Evolutionary conservation across 2,797 vertebrate genomes (phyloP).

Genomic region (Chiroxiphia lanceolata): DNA sequence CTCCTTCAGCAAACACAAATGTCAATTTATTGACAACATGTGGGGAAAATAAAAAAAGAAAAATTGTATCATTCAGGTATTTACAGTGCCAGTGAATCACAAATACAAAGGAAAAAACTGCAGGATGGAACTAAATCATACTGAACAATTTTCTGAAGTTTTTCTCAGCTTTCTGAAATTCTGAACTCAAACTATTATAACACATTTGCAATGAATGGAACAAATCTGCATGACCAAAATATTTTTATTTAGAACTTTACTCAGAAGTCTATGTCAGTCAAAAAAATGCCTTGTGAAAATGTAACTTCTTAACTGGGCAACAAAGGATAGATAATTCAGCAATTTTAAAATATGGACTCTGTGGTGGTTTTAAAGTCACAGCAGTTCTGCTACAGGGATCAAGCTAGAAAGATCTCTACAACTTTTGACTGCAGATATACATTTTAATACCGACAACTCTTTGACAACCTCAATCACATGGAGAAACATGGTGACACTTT

Average conservation of each 20-base stretch:
- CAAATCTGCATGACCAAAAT: background rate
- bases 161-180: background rate
- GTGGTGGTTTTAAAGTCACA: background rate
- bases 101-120: background rate
- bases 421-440: background rate
- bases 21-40: background rate
- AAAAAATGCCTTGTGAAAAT: background rate
- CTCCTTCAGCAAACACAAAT: background rate
- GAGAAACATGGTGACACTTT: background rate
- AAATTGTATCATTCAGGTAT: background rate
- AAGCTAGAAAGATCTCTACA: background rate
- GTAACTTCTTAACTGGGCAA: background rate
- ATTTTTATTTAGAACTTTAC: background rate
- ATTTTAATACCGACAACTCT: background rate
- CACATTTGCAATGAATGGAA: background rate
- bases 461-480: background rate
- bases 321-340: background rate
- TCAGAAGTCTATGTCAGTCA: background rate
- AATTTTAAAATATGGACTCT: background rate
- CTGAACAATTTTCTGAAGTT: background rate
- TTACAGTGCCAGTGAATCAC: background rate
- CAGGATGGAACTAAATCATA: background rate
- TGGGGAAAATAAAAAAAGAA: too few species aligned
- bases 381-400: background rate
- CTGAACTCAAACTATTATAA: background rate